phyloP scores from a whole-genome alignment of 2,888 invertebrate species.

The Aproaerema taeniolella region DNA sequence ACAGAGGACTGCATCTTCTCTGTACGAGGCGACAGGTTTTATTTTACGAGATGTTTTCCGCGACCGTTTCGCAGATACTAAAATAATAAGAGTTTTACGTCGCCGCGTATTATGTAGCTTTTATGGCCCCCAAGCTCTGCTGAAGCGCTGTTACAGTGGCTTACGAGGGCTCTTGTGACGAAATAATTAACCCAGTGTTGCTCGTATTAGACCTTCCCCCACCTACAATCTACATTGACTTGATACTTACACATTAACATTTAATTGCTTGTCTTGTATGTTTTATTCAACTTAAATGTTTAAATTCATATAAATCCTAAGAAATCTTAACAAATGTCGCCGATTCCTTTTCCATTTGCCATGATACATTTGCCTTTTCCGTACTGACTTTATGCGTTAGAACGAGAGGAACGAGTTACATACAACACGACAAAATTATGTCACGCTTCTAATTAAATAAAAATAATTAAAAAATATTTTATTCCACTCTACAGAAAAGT shows the following conservation, averaged over 20 bases:
- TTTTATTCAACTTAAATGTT: conserved; percentile 14
- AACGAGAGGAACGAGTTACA: no score
- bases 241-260: conserved; percentile 42
- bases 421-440: no score
- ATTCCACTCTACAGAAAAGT: no score
- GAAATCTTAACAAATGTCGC: no score
- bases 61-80: conserved; percentile 73
- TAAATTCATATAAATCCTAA: no score
- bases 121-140: conserved; percentile 65
- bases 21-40: conserved; percentile 56
- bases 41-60: conserved; percentile 72
- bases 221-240: conserved; percentile 39
- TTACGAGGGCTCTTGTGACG: conserved; percentile 70
- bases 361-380: no score
- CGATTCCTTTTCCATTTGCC: no score
- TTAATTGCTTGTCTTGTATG: conserved; percentile 38
- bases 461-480: no score
- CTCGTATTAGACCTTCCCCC: conserved; percentile 57
- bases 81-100: conserved; percentile 76
- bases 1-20: conserved; percentile 46
- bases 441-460: no score
- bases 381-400: no score
- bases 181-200: conserved; percentile 72
- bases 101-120: conserved; percentile 72
- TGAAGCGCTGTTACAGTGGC: conserved; percentile 68